Base-by-base conservation (phyloP, 2,797 vertebrate genomes). In the Falco naumanni region DNA sequence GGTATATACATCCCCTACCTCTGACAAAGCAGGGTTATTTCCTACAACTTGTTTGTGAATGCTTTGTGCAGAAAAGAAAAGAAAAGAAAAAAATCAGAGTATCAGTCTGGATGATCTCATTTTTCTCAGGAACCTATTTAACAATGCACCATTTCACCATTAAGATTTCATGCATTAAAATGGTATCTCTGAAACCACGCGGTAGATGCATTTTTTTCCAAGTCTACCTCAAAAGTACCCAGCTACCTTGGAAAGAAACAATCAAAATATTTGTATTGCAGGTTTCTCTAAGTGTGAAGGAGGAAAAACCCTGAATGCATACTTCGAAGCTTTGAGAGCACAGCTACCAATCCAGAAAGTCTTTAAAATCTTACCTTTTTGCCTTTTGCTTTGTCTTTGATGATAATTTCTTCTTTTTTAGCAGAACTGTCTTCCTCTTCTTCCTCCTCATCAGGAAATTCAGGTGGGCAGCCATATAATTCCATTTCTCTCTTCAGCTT, bases 401-500 rank as follows among this genome's bases (percentile, higher is more conserved):
- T 98, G 94, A 99, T 87, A 76, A 99, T 53, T 95, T 99, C 99
- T 84, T 94, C 96, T 39, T 96, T 95, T 82, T 97, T 92, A 61
- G 82, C 96, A 81, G 98, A 97, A 66, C 97, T 98, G 71, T 99
- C 98, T 75, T 98, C 98, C 53, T 99, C 99, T 54, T 99, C 99
- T 4, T 99, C 99, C 31, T 99, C 98, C 64, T 98, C 99, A 24
- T 99, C 99, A 19, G 99, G 99, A 96, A 99, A 99, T 97, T 99
- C 98, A 3, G 99, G 99, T 41, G 99, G 99, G 85, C 98, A 99
- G 72, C 99, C 99, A 95, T 99, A 99, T 6, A 99, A 81, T 89
- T 99, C 99, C 97, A 99, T 98, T 97, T 99, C 99, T 96, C 99
- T 98, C 97, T 99, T 99, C 83, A 99, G 97, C 84, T 99, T 99